Evolutionary conservation across 2,113 vertebrate species (phyloP), one percentile per base, ranked within the genome.

Genomic region (Rhabdomys dilectus): DNA sequence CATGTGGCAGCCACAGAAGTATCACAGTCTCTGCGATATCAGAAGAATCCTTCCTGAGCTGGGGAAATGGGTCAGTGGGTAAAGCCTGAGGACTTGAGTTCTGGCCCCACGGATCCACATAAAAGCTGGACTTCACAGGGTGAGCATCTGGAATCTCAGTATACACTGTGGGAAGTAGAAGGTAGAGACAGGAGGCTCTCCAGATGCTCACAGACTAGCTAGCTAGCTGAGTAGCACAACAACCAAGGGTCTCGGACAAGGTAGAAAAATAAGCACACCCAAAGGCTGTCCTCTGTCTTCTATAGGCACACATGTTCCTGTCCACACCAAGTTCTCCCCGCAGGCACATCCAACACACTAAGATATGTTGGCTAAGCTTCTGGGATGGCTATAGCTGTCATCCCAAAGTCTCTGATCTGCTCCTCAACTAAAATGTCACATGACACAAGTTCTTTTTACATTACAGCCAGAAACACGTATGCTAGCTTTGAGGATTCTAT

Each of bases 1-100:
- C 0, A 19, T 1, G 11, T 1, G 34, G 60, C 4, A 36, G 29
- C 16, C 6, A 45, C 0, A 0, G 8, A 15, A 53, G n/a, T 8
- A 0, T 24, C 51, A 6, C 26, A 48, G 29, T 64, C 39, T 58
- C 34, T 3, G 6, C 10, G 19, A 9, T 31, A 29, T 85, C 10
- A 15, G 16, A 70, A 96, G 17, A 60, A 22, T 31, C 48, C 11
- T 39, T 31, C 56, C 56, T 62, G n/a, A 58, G 81, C n/a, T 62
- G 24, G 24, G n/a, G n/a, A 62, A 51, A 34, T 34, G 36, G 34
- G 2, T 81, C 34, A 13, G 78, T 58, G 53, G 53, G 51, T 81
- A n/a, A 11, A 85, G 56, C 36, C 22, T 4, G 5, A 10, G n/a
- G 58, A 42, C 56, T 26, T 84, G 56, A 84, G n/a, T 62, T 39